These are phyloP conservation scores for Argyresthia goedartella DNA, from an alignment of 2,888 invertebrate species.

Conservation along the genomic window DNA sequence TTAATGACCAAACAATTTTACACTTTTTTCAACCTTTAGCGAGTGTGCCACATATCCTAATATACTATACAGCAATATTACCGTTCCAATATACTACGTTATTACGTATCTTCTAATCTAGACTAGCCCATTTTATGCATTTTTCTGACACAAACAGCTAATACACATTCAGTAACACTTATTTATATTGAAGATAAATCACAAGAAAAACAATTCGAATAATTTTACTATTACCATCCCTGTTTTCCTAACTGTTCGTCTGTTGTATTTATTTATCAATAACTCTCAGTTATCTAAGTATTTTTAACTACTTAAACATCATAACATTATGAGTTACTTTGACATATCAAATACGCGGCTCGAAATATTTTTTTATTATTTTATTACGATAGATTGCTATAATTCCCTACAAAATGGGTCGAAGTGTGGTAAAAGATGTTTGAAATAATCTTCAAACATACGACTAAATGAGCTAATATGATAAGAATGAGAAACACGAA, in stretches of 20 bases:
- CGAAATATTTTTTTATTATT: slow-evolving; percentile 62
- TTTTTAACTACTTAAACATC: slow-evolving; percentile 60
- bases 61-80: slow-evolving; percentile 19
- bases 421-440: slow-evolving; percentile 44
- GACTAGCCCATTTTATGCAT: slow-evolving; percentile 46
- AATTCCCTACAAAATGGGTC: slow-evolving; percentile 57
- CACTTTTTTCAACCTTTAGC: slow-evolving; percentile 57
- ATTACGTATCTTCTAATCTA: slow-evolving; percentile 44
- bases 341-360: slow-evolving; percentile 71
- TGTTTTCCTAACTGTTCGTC: slow-evolving; percentile 68
- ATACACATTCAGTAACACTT: slow-evolving; percentile 65
- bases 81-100: slow-evolving; percentile 30
- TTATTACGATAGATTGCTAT: slow-evolving; percentile 46
- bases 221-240: slow-evolving; percentile 61
- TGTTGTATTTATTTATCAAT: slow-evolving; percentile 44
- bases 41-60: slow-evolving; percentile 34
- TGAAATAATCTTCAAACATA: slow-evolving; percentile 28
- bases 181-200: slow-evolving; percentile 56
- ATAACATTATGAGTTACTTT: slow-evolving; percentile 59
- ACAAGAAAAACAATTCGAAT: slow-evolving; percentile 52
- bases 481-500: slow-evolving; percentile 23
- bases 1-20: slow-evolving; percentile 11
- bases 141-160: slow-evolving; percentile 48
- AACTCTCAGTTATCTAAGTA: slow-evolving; percentile 60
- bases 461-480: slow-evolving; percentile 21